Percentiles rank a stretch among this genome's conserved stretches.
These are phyloP conservation scores for Anneissia japonica DNA, from an alignment of 35 echinoderm and acorn worm genomes.

Conservation along the genomic window DNA sequence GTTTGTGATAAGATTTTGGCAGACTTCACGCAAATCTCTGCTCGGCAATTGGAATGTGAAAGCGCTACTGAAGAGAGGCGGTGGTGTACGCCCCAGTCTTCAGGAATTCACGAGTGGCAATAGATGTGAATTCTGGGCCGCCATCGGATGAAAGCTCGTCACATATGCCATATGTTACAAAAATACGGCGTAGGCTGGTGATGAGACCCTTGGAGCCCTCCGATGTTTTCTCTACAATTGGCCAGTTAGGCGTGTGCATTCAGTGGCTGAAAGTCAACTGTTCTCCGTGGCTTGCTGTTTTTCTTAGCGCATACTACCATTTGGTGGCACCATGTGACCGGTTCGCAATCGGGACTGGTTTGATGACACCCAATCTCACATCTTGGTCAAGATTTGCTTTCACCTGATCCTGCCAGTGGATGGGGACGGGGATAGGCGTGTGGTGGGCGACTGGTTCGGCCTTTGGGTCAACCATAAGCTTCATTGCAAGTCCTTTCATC, in stretches of 20 bases:
- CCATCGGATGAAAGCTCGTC: slow-evolving; percentile 32
- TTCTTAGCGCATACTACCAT: too few relatives aligned
- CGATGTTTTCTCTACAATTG: not conserved
- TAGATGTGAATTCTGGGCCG: slow-evolving; percentile 17
- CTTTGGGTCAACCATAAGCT: not conserved
- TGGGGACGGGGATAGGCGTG: slow-evolving; percentile 9
- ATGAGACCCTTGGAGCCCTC: slow-evolving; percentile 19
- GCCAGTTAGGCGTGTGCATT: slow-evolving; percentile 36
- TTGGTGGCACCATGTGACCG: too few relatives aligned
- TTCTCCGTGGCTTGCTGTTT: too few relatives aligned
- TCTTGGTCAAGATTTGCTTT: too few relatives aligned
- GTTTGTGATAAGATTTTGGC: slow-evolving; percentile 31
- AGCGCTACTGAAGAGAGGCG: slow-evolving; percentile 28
- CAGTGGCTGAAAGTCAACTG: not conserved
- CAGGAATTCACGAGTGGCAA: not conserved
- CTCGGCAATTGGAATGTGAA: slow-evolving; percentile 22
- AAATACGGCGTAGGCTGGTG: slow-evolving; percentile 10
- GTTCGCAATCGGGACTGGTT: too few relatives aligned
- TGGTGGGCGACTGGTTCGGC: slow-evolving; percentile 34
- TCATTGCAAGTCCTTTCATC: too few relatives aligned
- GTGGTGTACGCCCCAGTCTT: slow-evolving; percentile 20
- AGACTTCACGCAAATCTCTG: slow-evolving; percentile 32
- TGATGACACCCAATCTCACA: too few relatives aligned
- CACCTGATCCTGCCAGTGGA: slow-evolving; percentile 9
- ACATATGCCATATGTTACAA: slow-evolving; percentile 20